These are phyloP conservation scores for Platycnemis pennipes DNA, from an alignment of 2,888 invertebrate genomes.

Conservation along the genomic window DNA sequence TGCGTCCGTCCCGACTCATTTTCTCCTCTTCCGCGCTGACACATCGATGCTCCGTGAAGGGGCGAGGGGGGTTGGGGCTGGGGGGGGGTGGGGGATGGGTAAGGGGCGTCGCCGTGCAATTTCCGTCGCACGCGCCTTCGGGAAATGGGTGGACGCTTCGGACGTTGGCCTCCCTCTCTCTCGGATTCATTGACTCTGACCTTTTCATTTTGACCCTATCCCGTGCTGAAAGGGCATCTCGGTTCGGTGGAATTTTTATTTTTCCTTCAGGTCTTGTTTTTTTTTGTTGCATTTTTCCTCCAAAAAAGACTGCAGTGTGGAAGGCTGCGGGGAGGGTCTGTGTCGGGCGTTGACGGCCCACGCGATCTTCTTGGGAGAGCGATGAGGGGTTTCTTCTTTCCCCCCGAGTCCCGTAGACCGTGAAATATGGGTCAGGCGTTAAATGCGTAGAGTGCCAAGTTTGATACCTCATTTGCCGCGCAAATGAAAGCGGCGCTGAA, in stretches of 20 bases:
- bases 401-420: background rate
- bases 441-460: background rate
- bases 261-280: background rate
- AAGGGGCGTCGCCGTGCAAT: conserved; percentile 19
- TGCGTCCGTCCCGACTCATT: background rate
- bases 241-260: conserved; percentile 12
- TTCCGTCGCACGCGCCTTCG: conserved; percentile 43
- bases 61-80: background rate
- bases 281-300: background rate
- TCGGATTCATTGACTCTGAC: conserved; percentile 10
- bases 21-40: background rate
- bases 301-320: background rate
- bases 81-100: background rate
- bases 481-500: background rate
- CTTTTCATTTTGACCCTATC: conserved; percentile 35
- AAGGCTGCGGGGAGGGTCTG: background rate
- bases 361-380: background rate
- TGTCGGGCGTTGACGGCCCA: background rate
- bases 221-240: conserved; percentile 41
- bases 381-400: background rate
- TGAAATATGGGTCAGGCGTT: conserved; percentile 56
- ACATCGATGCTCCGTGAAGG: background rate
- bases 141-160: conserved; percentile 5
- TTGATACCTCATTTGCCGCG: background rate
- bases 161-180: background rate